Conservation (phyloP, 1,140 invertebrate species). For the Brachionus sp. region DNA sequence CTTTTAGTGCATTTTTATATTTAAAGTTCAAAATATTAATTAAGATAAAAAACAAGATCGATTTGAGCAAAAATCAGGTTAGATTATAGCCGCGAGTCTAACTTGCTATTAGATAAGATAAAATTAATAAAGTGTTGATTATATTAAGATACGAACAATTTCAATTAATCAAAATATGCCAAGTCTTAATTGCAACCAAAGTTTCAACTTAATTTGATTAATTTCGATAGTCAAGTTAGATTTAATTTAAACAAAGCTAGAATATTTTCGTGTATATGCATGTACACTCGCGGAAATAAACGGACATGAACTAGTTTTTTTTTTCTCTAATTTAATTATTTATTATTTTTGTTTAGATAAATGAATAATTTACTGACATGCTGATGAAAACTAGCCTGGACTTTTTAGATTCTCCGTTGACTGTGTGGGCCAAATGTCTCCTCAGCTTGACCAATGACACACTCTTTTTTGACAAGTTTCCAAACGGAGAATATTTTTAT, state of each 20-base stretch:
- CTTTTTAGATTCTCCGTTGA: not conserved
- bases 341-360: not conserved
- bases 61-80: not conserved
- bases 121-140: not conserved
- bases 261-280: not conserved
- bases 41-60: not conserved
- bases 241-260: not conserved
- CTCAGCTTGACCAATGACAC: not conserved
- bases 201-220: not conserved
- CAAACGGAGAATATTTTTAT: constrained; percentile 26
- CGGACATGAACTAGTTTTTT: not conserved
- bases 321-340: not conserved
- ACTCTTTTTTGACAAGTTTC: not conserved
- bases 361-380: not conserved
- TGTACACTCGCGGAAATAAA: not conserved
- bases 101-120: not conserved
- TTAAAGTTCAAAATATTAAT: not conserved
- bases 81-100: not conserved
- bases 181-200: constrained; percentile 2
- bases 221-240: not conserved
- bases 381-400: not conserved
- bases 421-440: not conserved
- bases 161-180: constrained; percentile 9
- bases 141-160: not conserved
- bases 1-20: not conserved